These are phyloP conservation scores for Globicephala melas DNA, from an alignment of 2,113 vertebrate genomes.

Conservation along the genomic window DNA sequence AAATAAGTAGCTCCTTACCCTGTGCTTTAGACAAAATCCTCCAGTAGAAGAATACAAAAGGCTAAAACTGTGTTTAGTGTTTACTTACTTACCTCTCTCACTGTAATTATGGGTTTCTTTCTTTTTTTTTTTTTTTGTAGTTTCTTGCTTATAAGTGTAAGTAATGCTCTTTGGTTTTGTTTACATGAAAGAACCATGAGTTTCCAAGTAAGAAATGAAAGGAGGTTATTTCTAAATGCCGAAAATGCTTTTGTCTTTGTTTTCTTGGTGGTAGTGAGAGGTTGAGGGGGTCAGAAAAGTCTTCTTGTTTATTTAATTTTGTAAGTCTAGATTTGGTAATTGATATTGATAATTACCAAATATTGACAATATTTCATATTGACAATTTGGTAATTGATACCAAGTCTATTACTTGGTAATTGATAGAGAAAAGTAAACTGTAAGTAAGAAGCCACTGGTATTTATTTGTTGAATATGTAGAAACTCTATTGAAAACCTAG, in stretches of 20 bases:
- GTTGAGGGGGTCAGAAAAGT: background rate
- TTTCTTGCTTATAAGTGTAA: constrained; percentile 26
- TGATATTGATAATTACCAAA: too few relatives aligned
- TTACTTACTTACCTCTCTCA: constrained; percentile 19
- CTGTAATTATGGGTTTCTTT: constrained; percentile 42
- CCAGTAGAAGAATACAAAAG: constrained; percentile 1
- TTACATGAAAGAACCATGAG: background rate
- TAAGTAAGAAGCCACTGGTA: background rate
- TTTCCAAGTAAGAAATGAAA: constrained; percentile 9
- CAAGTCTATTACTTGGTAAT: background rate
- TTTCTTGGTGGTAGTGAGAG: background rate
- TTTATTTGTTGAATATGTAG: background rate
- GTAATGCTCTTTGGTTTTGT: constrained; percentile 14
- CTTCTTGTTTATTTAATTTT: constrained; percentile 23
- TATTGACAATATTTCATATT: too few relatives aligned
- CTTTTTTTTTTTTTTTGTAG: background rate
- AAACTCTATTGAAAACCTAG: background rate
- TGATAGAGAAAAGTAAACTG: background rate
- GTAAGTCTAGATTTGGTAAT: background rate
- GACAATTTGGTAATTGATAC: too few relatives aligned
- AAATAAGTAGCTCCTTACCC: background rate
- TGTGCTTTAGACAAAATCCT: constrained; percentile 7
- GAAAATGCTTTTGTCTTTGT: constrained; percentile 33
- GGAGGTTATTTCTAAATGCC: background rate
- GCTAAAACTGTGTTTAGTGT: constrained; percentile 4